Evolutionary conservation across 2,888 invertebrate genomes (phyloP).

Genomic region (Sepioteuthis lessoniana): DNA sequence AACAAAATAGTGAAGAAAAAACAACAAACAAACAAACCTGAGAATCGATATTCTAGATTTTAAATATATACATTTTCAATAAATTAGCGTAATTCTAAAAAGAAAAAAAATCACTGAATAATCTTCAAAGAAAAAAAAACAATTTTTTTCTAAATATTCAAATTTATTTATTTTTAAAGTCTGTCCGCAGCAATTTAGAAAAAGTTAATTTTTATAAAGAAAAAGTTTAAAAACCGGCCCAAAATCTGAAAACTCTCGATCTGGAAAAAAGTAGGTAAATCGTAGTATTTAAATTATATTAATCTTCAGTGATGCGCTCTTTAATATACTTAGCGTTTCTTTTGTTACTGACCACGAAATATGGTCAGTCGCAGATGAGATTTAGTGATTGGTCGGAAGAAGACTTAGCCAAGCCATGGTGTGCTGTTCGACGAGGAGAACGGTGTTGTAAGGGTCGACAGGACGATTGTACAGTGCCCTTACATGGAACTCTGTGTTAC

Average conservation of each 20-base stretch:
- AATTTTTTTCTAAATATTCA: no score
- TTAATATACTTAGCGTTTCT: not conserved
- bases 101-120: no score
- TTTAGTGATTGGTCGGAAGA: conserved; percentile 10
- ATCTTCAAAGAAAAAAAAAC: no score
- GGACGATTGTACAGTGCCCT: conserved; percentile 88
- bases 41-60: no score
- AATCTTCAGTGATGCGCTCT: not conserved
- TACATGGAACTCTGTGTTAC: conserved; percentile 89
- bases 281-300: not conserved
- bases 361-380: not conserved
- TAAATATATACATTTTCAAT: no score
- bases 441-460: conserved; percentile 81
- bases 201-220: no score
- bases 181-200: no score
- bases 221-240: not conserved
- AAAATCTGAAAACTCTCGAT: not conserved
- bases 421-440: conserved; percentile 58
- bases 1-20: no score
- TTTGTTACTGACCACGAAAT: not conserved
- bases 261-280: not conserved
- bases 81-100: no score
- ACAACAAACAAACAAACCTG: no score
- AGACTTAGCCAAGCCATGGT: conserved; percentile 66
- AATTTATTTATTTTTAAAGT: not conserved